phyloP scores from a whole-genome alignment of 1,140 invertebrate genomes.

The Drosophila tristis region DNA sequence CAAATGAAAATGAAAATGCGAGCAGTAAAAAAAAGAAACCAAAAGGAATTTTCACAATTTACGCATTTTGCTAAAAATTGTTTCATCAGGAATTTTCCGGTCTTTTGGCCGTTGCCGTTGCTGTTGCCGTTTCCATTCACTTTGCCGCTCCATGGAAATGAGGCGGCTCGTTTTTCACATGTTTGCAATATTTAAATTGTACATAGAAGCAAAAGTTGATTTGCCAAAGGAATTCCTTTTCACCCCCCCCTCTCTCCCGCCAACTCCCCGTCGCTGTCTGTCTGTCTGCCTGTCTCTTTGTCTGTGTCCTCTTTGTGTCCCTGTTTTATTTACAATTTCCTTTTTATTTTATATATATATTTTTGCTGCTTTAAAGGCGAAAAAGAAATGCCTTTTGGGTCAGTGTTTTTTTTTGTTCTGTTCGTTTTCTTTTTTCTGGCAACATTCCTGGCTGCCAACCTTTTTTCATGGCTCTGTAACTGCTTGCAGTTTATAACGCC shows the following conservation, averaged over 20 bases:
- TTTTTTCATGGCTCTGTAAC: slow-evolving; percentile 42
- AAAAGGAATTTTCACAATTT: slow-evolving; percentile 16
- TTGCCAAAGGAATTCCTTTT: slow-evolving; percentile 27
- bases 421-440: neutral
- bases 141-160: no score
- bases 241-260: no score
- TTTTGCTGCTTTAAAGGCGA: slow-evolving; percentile 3
- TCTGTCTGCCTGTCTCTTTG: no score
- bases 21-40: no score
- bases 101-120: neutral
- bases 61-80: no score
- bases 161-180: slow-evolving; percentile 3
- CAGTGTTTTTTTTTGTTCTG: neutral
- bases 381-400: slow-evolving; percentile 18
- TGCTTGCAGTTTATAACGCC: slow-evolving; percentile 80
- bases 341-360: slow-evolving; percentile 18
- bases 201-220: slow-evolving; percentile 11
- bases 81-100: no score
- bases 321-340: slow-evolving; percentile 33
- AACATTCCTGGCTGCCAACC: neutral
- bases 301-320: neutral
- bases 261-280: neutral
- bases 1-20: no score
- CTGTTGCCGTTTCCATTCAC: neutral
- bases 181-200: slow-evolving; percentile 31